Percentiles rank a stretch among this genome's conserved stretches.
phyloP scores from a whole-genome alignment of 2,797 vertebrate genomes.

The Lutjanus campechanus region DNA sequence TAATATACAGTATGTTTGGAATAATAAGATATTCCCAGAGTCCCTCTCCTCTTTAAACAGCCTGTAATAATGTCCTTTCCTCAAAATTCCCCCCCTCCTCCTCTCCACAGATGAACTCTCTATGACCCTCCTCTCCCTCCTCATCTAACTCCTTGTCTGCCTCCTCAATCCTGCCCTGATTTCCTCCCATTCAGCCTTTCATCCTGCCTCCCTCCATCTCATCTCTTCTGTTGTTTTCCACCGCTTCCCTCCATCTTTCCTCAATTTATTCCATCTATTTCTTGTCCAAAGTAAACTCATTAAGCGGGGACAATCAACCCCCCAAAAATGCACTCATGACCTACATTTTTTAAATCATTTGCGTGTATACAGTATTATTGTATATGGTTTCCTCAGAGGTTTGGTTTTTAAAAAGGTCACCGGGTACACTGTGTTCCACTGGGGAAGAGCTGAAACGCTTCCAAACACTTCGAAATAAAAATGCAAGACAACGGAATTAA shows the following conservation, averaged over 20 bases:
- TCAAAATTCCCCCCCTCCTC: conserved; percentile 6
- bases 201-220: conserved; percentile 45
- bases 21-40: conserved; percentile 58
- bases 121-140: conserved; percentile 53
- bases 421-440: background rate
- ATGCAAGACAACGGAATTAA: background rate
- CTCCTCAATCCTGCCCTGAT: conserved; percentile 54
- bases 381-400: background rate
- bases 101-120: conserved; percentile 62
- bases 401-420: conserved; percentile 31
- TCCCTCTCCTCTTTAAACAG: conserved; percentile 40
- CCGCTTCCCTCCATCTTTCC: conserved; percentile 9
- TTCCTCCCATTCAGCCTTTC: conserved; percentile 60
- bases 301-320: background rate
- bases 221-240: conserved; percentile 5
- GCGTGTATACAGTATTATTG: too few relatives aligned
- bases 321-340: background rate
- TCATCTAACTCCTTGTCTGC: conserved; percentile 57
- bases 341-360: background rate
- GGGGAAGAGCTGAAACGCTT: conserved; percentile 1
- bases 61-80: conserved; percentile 32
- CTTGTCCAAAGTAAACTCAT: conserved; percentile 2
- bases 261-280: background rate
- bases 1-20: conserved; percentile 41
- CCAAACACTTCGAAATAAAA: background rate